Base-by-base conservation (phyloP, 1,140 invertebrate species). In the Drosophila mayri region DNA sequence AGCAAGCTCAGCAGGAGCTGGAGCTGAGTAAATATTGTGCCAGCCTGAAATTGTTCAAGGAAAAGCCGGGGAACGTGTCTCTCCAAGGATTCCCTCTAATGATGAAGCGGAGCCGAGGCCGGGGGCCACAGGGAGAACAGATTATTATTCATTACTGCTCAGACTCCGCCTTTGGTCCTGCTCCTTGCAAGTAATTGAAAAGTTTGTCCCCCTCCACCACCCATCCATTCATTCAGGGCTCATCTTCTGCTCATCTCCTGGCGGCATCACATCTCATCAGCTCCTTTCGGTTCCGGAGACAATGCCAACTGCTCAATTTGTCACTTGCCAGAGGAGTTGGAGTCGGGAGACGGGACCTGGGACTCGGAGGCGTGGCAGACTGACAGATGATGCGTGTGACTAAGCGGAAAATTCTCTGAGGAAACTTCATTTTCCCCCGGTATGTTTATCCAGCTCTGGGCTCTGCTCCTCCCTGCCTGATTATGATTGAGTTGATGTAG, bases 401-500 rank as follows among this genome's bases (percentile, higher is more conserved):
- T 83, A 79, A 82, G 79, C 83, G 59, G 79, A 73, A 87, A 80
- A 82, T 76, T 57, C 73, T 49, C 22, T 5, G 37, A 18, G 28
- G 50, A 47, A 70, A 43, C 54, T 60, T 61, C 40, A 43, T 25
- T 49, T 55, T 49, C 30, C 41, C n/a, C 11, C 12, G 18, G 14
- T 11, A 55, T 12, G 47, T 25, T 41, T 16, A 7, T 16, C 14
- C 14, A 30, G 18, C 32, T 35, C 52, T 18, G 28, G 28, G 49
- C 49, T 14, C 28, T 12, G 28, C 49, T 50, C 6, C 32, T 16
- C 25, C 5, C 18, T 9, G 20, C 5, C 59, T 85, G 82, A 81
- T 85, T 85, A 86, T 86, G 82, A 87, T 87, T 77, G 84, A 88
- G 84, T 68, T 88, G 84, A 87, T 67, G 84, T 87, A 77, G 72